Evolutionary conservation across 2,888 invertebrate genomes (phyloP).

Genomic region (Pandemis heparana): DNA sequence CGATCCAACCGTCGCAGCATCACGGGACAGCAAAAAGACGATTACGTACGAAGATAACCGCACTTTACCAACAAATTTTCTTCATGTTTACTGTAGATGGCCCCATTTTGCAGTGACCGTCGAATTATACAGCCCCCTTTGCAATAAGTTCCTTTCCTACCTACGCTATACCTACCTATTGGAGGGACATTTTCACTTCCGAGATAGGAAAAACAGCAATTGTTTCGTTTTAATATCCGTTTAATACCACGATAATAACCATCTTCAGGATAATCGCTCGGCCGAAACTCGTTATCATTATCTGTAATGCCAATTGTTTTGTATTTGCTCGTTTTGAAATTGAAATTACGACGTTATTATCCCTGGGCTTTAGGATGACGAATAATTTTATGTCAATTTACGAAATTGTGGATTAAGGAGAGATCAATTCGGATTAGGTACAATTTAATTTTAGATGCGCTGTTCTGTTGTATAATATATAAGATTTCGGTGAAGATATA

Average conservation of each 20-base stretch:
- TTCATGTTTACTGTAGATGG: too few species aligned
- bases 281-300: slow-evolving; percentile 9
- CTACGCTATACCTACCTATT: not conserved
- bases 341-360: slow-evolving; percentile 6
- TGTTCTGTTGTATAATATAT: not conserved
- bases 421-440: not conserved
- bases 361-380: slow-evolving; percentile 1
- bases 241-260: slow-evolving; percentile 17
- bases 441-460: not conserved
- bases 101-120: too few species aligned
- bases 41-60: too few species aligned
- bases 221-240: slow-evolving; percentile 15
- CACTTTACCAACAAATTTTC: too few species aligned
- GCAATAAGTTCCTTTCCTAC: too few species aligned
- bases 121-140: too few species aligned
- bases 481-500: too few species aligned
- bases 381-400: not conserved
- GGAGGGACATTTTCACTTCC: not conserved
- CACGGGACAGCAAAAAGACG: too few species aligned
- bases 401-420: not conserved
- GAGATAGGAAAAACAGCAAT: slow-evolving; percentile 8
- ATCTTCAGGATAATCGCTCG: slow-evolving; percentile 18
- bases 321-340: slow-evolving; percentile 15
- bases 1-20: too few species aligned
- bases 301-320: slow-evolving; percentile 8